Evolutionary conservation across 2,113 vertebrate species (phyloP).

Genomic region (Sisor rabdophorus): DNA sequence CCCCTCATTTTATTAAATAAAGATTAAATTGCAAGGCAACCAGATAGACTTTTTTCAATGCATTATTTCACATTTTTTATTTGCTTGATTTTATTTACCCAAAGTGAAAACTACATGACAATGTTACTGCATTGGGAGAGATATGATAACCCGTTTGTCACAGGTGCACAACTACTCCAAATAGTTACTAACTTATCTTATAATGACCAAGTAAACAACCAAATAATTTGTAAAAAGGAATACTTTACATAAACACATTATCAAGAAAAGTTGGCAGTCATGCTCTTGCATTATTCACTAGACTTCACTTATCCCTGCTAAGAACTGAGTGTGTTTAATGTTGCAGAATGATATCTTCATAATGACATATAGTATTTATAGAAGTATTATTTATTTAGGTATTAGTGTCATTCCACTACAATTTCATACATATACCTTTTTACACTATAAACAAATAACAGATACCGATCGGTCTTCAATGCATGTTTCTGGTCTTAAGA

Average conservation of each 20-base stretch:
- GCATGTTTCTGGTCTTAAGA: no score
- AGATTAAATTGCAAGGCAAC: constrained; percentile 25
- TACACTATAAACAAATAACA: no score
- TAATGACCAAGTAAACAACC: not conserved
- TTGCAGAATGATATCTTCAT: not conserved
- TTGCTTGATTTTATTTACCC: not conserved
- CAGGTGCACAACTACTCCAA: not conserved
- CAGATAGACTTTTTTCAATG: not conserved
- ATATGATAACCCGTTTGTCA: not conserved
- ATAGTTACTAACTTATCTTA: not conserved
- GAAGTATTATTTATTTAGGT: not conserved
- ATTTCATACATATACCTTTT: no score
- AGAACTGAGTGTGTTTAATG: not conserved
- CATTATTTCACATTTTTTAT: not conserved
- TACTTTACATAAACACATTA: not conserved
- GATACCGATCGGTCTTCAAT: no score
- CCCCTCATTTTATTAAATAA: constrained; percentile 30
- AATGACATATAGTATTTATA: not conserved
- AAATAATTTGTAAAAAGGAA: not conserved
- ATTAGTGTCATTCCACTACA: no score
- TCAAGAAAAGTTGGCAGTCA: not conserved
- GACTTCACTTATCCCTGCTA: not conserved
- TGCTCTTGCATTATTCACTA: not conserved
- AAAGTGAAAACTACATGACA: no score
- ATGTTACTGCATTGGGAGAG: not conserved